These are phyloP conservation scores for Actenoides lindsayi DNA, from an alignment of 2,113 vertebrate genomes.

Conservation along the genomic window DNA sequence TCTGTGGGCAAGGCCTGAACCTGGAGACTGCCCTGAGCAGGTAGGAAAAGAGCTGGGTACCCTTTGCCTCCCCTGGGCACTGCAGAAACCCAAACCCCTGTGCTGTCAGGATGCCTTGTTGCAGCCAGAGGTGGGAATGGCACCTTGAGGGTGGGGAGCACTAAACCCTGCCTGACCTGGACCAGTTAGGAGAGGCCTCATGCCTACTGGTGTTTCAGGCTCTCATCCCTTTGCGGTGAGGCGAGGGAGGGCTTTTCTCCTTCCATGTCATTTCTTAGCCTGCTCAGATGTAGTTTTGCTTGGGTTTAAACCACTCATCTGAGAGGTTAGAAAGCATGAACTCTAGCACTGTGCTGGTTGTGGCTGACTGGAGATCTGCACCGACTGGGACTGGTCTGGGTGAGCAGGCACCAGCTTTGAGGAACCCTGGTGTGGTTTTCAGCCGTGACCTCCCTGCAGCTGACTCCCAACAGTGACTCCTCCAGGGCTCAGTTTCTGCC, in stretches of 20 bases:
- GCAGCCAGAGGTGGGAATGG: not conserved
- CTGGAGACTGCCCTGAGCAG: not conserved
- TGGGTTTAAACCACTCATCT: not conserved
- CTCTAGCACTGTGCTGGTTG: not conserved
- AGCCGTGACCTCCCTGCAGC: not conserved
- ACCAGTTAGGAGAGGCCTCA: not conserved
- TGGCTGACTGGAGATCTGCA: not conserved
- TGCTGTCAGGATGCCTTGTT: not conserved
- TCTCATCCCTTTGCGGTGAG: not conserved
- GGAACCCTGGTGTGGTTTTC: not conserved
- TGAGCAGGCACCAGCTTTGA: not conserved
- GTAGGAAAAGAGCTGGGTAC: not conserved
- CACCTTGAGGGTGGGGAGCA: not conserved
- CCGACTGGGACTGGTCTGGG: not conserved
- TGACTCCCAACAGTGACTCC: not conserved
- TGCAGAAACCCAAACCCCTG: not conserved
- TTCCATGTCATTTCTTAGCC: not conserved
- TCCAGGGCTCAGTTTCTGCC: fast-evolving
- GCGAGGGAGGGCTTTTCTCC: not conserved
- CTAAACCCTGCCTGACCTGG: not conserved
- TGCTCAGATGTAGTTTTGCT: not conserved
- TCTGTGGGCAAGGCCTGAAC: not conserved
- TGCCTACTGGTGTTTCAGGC: not conserved
- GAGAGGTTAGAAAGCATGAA: not conserved
- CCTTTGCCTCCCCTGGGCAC: not conserved